phyloP scores from a whole-genome alignment of 92 coral and sea anemone genomes.

The Zoanthus sansibaricus region DNA sequence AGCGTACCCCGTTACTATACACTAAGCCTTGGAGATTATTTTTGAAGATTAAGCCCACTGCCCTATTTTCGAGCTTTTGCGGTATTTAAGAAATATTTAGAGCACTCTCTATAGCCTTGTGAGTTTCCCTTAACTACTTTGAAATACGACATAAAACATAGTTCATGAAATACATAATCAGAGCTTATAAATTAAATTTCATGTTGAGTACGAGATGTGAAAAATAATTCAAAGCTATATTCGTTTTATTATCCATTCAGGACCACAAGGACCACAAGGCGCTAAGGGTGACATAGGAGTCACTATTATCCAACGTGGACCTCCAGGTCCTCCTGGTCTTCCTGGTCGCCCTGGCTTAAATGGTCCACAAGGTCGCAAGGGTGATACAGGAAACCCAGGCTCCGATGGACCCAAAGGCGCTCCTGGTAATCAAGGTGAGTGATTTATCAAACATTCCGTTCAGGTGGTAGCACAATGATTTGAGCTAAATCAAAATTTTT shows the following conservation, averaged over 20 bases:
- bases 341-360: constrained; percentile 62
- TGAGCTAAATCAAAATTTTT: not conserved
- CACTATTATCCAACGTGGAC: constrained; percentile 31
- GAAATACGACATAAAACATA: too few species aligned
- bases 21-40: too few species aligned
- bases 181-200: too few species aligned
- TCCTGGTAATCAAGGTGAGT: constrained; percentile 48
- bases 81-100: too few species aligned
- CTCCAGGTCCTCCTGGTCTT: constrained; percentile 26
- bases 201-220: not conserved
- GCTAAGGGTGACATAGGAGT: not conserved
- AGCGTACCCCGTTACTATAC: too few species aligned
- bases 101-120: too few species aligned
- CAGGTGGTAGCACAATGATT: not conserved
- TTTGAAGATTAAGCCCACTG: too few species aligned
- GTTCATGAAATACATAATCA: too few species aligned
- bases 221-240: not conserved
- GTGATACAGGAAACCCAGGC: constrained; percentile 55
- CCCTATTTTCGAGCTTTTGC: too few species aligned
- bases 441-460: not conserved
- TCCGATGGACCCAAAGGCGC: constrained; percentile 49
- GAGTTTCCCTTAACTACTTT: too few species aligned
- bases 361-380: constrained; percentile 57
- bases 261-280: constrained; percentile 34
- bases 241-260: not conserved